phyloP scores from a whole-genome alignment of 2,113 vertebrate genomes.

The Callionymus lyra region DNA sequence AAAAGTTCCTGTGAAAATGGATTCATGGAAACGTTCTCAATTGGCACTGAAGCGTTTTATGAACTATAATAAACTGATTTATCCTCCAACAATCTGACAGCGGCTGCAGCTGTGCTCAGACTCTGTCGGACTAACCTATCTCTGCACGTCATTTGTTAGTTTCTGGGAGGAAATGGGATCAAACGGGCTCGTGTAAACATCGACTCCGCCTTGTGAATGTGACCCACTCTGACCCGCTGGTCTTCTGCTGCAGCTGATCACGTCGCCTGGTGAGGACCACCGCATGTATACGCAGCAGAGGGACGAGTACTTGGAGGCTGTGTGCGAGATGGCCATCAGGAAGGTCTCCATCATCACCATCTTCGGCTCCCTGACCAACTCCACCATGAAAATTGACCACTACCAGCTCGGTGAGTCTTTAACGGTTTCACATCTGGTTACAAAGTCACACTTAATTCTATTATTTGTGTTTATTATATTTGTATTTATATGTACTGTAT shows the following conservation, averaged over 20 bases:
- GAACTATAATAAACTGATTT: too few species aligned
- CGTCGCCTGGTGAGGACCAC: constrained; percentile 78
- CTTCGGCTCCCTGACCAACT: constrained; percentile 85
- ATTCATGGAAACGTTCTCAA: too few species aligned
- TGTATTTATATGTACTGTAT: too few species aligned
- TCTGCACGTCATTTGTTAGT: constrained; percentile 2
- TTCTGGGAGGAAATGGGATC: too few species aligned
- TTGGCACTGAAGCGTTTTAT: too few species aligned
- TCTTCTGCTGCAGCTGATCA: constrained; percentile 74
- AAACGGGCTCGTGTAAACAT: constrained; percentile 35
- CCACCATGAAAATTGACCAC: constrained; percentile 98
- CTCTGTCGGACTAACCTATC: background rate
- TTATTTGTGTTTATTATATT: too few species aligned
- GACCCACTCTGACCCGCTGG: constrained; percentile 8
- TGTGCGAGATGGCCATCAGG: constrained; percentile 97
- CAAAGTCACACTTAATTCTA: too few species aligned
- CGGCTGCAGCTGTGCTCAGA: constrained; percentile 23
- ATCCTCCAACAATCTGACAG: background rate
- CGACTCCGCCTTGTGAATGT: background rate
- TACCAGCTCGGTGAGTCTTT: constrained; percentile 87
- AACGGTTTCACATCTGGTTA: background rate
- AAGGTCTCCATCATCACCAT: constrained; percentile 91
- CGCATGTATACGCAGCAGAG: constrained; percentile 90
- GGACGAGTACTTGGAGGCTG: constrained; percentile 92
- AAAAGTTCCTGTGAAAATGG: too few species aligned